These are phyloP conservation scores for Ditylenchus dipsaci DNA, from an alignment of 1,140 invertebrate genomes.

Conservation along the genomic window DNA sequence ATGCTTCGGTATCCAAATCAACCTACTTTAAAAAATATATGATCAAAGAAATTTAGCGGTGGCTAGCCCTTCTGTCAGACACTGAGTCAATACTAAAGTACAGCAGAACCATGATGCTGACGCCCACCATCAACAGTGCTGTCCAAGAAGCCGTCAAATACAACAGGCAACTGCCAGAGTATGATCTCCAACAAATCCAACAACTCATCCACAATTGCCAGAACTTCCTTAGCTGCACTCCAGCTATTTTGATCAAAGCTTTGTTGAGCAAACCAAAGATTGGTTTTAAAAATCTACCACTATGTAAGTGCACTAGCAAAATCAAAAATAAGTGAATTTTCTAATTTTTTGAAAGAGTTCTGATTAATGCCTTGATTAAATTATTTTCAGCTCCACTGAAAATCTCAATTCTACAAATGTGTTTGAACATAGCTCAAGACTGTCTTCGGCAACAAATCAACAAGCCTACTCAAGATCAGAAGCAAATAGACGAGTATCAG, in stretches of 20 bases:
- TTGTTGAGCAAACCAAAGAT: too few relatives aligned
- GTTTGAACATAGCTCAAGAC: not conserved
- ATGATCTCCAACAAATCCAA: constrained; percentile 23
- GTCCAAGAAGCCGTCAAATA: constrained; percentile 18
- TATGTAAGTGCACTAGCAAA: constrained; percentile 11
- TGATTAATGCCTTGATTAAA: too few relatives aligned
- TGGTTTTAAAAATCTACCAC: constrained; percentile 12
- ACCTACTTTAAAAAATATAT: too few relatives aligned
- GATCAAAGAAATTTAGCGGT: constrained; percentile 13
- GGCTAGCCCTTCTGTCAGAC: constrained; percentile 15
- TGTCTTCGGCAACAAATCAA: too few relatives aligned
- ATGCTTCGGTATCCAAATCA: constrained; percentile 17
- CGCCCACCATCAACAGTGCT: constrained; percentile 16
- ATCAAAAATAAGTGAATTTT: too few relatives aligned
- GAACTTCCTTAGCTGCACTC: too few relatives aligned
- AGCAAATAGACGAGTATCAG: too few relatives aligned
- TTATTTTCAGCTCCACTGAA: constrained; percentile 10
- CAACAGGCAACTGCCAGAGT: constrained; percentile 8
- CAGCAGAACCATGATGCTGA: constrained; percentile 18
- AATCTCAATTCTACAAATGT: constrained; percentile 8
- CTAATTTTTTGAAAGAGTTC: too few relatives aligned
- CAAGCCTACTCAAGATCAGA: too few relatives aligned
- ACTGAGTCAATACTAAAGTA: constrained; percentile 13
- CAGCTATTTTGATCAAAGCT: too few relatives aligned
- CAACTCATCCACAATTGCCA: not conserved